Evolutionary conservation across 2,113 vertebrate species (phyloP), one percentile per base, ranked within the genome.

Genomic region (Zosterops lateralis): DNA sequence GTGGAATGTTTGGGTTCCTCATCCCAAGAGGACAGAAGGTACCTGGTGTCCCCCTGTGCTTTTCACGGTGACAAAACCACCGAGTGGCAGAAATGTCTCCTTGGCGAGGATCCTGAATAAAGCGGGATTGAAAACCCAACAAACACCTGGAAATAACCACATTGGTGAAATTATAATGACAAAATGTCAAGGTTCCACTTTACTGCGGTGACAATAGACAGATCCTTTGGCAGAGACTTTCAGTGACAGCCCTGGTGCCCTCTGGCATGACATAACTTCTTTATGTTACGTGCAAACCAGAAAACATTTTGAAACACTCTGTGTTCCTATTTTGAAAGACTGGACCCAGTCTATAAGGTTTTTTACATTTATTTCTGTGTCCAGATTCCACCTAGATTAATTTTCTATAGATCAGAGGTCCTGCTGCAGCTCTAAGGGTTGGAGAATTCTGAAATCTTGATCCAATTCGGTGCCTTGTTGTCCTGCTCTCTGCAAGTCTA

Each of bases 21-120:
- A 6, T 1, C 44, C 10, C 0, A 0, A 31, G 31, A 25, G 25
- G 7, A 47, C 5, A 12, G 57, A 42, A 26, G 24, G 48, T 11
- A 22, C 70, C 47, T 10, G 1, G 6, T 2, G 10, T 7, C 22
- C 34, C 42, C 34, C 42, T 17, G 57, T 1, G 3, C 45, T 78
- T 93, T 66, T 25, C 40, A 8, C 5, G 16, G 50, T 42, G 54
- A 64, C 32, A 38, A 32, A 75, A 32, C 5, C 17, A 32, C 6
- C 9, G 34, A n/a, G 10, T 16, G 26, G 17, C 32, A 68, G 67
- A 67, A 91, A 67, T 1, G 5, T 45, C 15, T 20, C 17, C 28
- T 14, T 40, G 21, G 42, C 3, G 2, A 66, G 32, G 31, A 28
- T 50, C 71, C 19, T 56, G 48, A n/a, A 40, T 40, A 54, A 64